These are phyloP conservation scores for Phodopus roborovskii DNA, from an alignment of 2,113 vertebrate species.

Conservation along the genomic window DNA sequence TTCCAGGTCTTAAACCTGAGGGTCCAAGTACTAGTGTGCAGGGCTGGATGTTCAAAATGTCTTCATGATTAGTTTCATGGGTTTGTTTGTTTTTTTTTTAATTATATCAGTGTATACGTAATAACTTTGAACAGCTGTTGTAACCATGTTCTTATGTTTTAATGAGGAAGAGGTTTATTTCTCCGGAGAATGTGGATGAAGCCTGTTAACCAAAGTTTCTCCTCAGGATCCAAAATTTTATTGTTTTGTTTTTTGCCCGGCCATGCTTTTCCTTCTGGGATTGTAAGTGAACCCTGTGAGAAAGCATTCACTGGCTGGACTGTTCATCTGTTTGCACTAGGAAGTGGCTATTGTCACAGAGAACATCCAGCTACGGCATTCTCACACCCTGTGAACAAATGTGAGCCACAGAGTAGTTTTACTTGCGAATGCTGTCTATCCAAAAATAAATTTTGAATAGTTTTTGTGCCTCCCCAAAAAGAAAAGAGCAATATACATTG, in stretches of 20 bases:
- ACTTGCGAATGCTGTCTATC: slow-evolving; percentile 88
- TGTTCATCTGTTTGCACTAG: slow-evolving; percentile 88
- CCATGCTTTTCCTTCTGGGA: slow-evolving; percentile 95
- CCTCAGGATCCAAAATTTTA: slow-evolving; percentile 86
- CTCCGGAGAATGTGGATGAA: slow-evolving; percentile 59
- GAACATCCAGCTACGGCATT: slow-evolving; percentile 80
- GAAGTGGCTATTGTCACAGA: slow-evolving; percentile 86
- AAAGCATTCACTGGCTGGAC: neutral
- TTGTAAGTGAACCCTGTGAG: slow-evolving; percentile 82
- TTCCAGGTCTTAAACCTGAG: slow-evolving; percentile 85
- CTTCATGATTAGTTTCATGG: slow-evolving; percentile 2
- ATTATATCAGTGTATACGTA: slow-evolving; percentile 65
- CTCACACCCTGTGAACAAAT: slow-evolving; percentile 87
- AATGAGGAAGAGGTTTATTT: slow-evolving; percentile 53
- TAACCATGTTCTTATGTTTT: slow-evolving; percentile 60
- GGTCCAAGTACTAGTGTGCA: slow-evolving; percentile 82
- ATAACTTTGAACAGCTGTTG: slow-evolving; percentile 72
- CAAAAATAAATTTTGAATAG: slow-evolving; percentile 96
- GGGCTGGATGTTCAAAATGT: slow-evolving; percentile 70
- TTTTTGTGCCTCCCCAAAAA: slow-evolving; percentile 77
- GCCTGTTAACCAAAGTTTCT: slow-evolving; percentile 79
- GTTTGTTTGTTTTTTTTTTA: slow-evolving; percentile 38
- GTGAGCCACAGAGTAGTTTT: slow-evolving; percentile 87
- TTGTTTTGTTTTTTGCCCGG: slow-evolving; percentile 86
- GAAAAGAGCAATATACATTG: neutral